Base-by-base conservation (phyloP, 92 coral and sea anemone species). In the Bergia puertoricense region DNA sequence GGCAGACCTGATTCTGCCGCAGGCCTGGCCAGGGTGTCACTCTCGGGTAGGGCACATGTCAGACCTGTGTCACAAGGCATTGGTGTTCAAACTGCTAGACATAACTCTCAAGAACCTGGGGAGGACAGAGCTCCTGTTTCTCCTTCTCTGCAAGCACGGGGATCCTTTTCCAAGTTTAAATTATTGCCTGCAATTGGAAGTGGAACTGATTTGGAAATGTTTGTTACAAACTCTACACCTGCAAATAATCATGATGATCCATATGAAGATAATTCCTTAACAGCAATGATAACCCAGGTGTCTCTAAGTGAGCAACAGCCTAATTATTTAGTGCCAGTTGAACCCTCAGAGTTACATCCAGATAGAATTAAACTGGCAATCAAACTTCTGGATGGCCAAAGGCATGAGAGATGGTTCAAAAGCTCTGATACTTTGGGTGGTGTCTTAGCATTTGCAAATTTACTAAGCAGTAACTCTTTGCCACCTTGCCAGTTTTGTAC, bases 351-450 rank as follows among this genome's bases (percentile, higher is more conserved):
- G 18, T 44, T 81, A 51, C 90, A 95, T 45, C 79, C 91, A 76
- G 86, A 83, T 42, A 93, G 95, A 85, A 82, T 97, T 10, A 91
- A 94, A 39, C 96, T 97, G 43, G 99, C 99, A 2, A 71, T 97
- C 8, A 92, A 91, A 77, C 88, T 94, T 14, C 91, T 94, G 4
- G 97, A 97, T 90, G 99, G 99, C 39, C 81, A 96, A 74, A 93
- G 99, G 72, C 95, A 91, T 80, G 95, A 95, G 88, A 81, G 94
- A 48, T 94, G 95, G 94, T 97, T 97, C 69, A 89, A 91, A 56
- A 88, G 85, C 72, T 83, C 94, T 3, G 94, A 93, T 65, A 89
- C 98, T 13, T 76, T 97, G 8, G 91, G 77, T 4, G 89, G 93
- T 77, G 92, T 97, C 77, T 89, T 97, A 57, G 89, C 89, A 69